A percentile compares a stretch with the other conserved stretches of the same genome.
Evolutionary conservation across 2,113 vertebrate genomes (phyloP).

Genomic region (Ia io): DNA sequence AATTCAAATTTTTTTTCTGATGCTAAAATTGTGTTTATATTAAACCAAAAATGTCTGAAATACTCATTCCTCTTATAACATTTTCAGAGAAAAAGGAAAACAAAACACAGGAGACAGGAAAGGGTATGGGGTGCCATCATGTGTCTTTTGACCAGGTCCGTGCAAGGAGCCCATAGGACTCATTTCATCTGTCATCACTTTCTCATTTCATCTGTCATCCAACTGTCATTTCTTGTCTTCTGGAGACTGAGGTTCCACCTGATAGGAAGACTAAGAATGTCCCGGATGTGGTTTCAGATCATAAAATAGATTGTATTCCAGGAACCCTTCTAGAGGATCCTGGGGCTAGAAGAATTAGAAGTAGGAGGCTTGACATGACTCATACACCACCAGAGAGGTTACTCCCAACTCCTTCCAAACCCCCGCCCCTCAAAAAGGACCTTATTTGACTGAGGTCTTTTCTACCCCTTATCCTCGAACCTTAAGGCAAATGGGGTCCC

Average conservation of each 20-base stretch:
- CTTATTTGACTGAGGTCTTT: not conserved
- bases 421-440: not conserved
- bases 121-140: not conserved
- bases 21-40: conserved; percentile 49
- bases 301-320: not conserved
- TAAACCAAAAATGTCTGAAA: conserved; percentile 46
- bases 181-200: conserved; percentile 38
- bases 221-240: conserved; percentile 65
- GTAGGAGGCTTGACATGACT: not conserved
- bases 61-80: conserved; percentile 36
- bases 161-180: conserved; percentile 54
- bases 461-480: not conserved
- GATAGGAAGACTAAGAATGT: not conserved
- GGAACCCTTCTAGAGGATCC: not conserved
- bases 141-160: conserved; percentile 5
- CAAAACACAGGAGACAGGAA: not conserved
- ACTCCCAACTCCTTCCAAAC: too few species aligned
- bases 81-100: conserved; percentile 71
- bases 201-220: conserved; percentile 67
- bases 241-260: not conserved
- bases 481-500: not conserved
- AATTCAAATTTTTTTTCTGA: conserved; percentile 35
- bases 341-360: not conserved
- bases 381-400: not conserved
- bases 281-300: not conserved